These are phyloP conservation scores for Mesoligia furuncula DNA, from an alignment of 2,888 invertebrate genomes.

Conservation along the genomic window DNA sequence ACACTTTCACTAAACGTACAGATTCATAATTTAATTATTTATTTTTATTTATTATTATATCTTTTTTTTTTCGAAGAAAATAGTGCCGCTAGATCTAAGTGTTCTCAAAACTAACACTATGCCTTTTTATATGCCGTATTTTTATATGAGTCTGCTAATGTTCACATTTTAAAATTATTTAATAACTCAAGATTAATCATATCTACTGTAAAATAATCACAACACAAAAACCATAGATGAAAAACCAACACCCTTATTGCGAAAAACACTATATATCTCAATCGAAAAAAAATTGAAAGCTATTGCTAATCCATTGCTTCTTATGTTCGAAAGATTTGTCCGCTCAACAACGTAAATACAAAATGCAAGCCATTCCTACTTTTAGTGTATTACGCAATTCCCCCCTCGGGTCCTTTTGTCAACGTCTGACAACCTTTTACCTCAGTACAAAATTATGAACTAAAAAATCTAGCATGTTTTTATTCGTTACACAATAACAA, in stretches of 20 bases:
- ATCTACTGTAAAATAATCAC: neutral
- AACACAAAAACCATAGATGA: neutral
- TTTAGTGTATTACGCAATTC: too few relatives aligned
- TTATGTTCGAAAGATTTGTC: too few relatives aligned
- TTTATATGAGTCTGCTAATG: neutral
- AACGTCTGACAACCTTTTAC: neutral
- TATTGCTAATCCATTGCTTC: too few relatives aligned
- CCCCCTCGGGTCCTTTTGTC: neutral
- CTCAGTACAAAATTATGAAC: neutral
- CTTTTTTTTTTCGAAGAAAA: neutral
- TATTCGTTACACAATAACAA: neutral
- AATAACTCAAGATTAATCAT: neutral
- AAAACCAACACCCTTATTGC: too few relatives aligned
- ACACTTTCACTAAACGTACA: neutral
- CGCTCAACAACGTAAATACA: too few relatives aligned
- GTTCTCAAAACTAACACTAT: neutral
- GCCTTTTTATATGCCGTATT: neutral
- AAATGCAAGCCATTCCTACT: too few relatives aligned
- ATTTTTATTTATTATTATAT: too few relatives aligned
- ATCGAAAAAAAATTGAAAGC: too few relatives aligned
- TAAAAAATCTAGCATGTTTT: neutral
- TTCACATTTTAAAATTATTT: too few relatives aligned
- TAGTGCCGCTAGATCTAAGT: too few relatives aligned
- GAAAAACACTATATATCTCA: too few relatives aligned
- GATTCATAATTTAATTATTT: neutral